These are phyloP conservation scores for Branchipolynoe longqiensis DNA, from an alignment of 2,888 invertebrate genomes.

Conservation along the genomic window DNA sequence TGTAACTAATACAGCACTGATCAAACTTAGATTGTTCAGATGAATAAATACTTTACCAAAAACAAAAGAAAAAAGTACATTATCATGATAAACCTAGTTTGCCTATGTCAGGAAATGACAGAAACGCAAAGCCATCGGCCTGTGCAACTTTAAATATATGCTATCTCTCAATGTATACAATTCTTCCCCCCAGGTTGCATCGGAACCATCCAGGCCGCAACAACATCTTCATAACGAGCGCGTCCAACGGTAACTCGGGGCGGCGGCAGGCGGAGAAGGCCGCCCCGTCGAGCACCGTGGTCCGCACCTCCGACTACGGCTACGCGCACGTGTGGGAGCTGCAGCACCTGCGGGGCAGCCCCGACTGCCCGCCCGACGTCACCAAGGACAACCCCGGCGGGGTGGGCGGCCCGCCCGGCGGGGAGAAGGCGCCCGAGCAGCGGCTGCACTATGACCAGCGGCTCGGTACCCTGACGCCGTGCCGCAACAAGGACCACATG, in stretches of 20 bases:
- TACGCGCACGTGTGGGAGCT: slow-evolving; percentile 56
- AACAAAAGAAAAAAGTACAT: too few species aligned
- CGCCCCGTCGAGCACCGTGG: background rate
- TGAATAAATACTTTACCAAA: too few species aligned
- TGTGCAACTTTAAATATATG: too few species aligned
- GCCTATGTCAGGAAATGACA: too few species aligned
- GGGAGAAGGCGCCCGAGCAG: background rate
- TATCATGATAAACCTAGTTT: too few species aligned
- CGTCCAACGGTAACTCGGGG: slow-evolving; percentile 9
- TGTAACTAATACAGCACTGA: too few species aligned
- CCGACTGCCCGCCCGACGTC: slow-evolving; percentile 28
- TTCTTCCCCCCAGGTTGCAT: slow-evolving; percentile 19
- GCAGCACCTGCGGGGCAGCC: slow-evolving; percentile 47
- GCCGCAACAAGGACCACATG: slow-evolving; percentile 34
- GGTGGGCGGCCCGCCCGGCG: background rate
- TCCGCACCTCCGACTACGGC: slow-evolving; percentile 49
- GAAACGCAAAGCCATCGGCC: too few species aligned
- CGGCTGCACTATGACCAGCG: slow-evolving; percentile 39
- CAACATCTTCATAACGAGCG: slow-evolving; percentile 44
- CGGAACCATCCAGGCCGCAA: slow-evolving; percentile 10
- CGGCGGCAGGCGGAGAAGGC: background rate
- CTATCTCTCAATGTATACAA: background rate
- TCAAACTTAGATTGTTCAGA: too few species aligned
- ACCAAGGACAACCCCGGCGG: slow-evolving; percentile 31
- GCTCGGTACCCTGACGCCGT: slow-evolving; percentile 22